A percentile compares a stretch with the other conserved stretches of the same genome.
phyloP scores from a whole-genome alignment of 2,797 vertebrate genomes.

The Gadopsis bispinosus region DNA sequence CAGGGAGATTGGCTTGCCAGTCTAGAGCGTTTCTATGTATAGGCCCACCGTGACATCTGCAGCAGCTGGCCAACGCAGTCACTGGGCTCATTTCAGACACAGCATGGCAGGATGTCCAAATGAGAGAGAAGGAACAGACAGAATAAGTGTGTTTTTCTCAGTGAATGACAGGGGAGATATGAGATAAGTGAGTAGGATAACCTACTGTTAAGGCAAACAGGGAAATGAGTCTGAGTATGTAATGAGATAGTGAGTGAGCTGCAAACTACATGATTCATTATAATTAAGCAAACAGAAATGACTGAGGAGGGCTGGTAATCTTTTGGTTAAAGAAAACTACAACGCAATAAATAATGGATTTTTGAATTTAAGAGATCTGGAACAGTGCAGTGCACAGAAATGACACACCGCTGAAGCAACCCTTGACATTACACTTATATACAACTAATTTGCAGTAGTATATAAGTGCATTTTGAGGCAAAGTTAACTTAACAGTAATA shows the following conservation, averaged over 20 bases:
- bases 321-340: background rate
- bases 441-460: background rate
- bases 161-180: slow-evolving; percentile 46
- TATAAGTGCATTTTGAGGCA: background rate
- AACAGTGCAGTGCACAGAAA: background rate
- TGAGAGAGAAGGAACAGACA: slow-evolving; percentile 51
- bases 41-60: slow-evolving; percentile 62
- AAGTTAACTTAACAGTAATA: too few relatives aligned
- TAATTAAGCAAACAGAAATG: slow-evolving; percentile 24
- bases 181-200: slow-evolving; percentile 24
- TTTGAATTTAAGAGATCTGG: slow-evolving; percentile 21
- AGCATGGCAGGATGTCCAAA: slow-evolving; percentile 44
- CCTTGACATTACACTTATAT: background rate
- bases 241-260: slow-evolving; percentile 18
- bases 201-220: slow-evolving; percentile 34
- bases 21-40: slow-evolving; percentile 66
- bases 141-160: slow-evolving; percentile 28
- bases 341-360: slow-evolving; percentile 1
- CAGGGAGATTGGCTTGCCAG: slow-evolving; percentile 43
- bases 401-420: background rate
- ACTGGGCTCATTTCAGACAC: slow-evolving; percentile 56
- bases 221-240: slow-evolving; percentile 13
- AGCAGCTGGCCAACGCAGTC: slow-evolving; percentile 60
- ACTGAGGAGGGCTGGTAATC: background rate
- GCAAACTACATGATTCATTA: slow-evolving; percentile 28